phyloP scores from a whole-genome alignment of 2,797 vertebrate genomes.

The Poeciliopsis infans region DNA sequence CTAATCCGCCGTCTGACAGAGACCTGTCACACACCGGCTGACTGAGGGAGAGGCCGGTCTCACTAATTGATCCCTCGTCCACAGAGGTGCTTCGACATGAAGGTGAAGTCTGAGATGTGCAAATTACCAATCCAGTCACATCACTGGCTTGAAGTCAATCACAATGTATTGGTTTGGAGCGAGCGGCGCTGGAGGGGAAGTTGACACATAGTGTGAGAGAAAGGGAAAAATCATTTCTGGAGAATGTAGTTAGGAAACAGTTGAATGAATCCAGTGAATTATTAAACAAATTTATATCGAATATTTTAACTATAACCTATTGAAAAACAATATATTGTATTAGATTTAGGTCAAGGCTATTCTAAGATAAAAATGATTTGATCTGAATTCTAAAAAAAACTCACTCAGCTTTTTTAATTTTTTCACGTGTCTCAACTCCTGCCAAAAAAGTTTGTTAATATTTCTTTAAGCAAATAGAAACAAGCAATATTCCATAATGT shows the following conservation, averaged over 20 bases:
- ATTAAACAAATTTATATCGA: neutral
- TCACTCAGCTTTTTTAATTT: no score
- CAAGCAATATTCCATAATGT: neutral
- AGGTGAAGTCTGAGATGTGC: conserved; percentile 40
- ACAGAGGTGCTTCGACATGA: conserved; percentile 50
- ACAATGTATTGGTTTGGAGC: conserved; percentile 27
- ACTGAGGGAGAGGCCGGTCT: conserved; percentile 66
- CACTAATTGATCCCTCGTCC: conserved; percentile 74
- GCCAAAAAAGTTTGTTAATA: neutral
- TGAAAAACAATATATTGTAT: neutral
- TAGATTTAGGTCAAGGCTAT: neutral
- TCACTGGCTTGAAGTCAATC: conserved; percentile 50
- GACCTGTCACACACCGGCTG: conserved; percentile 70
- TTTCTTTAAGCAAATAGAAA: neutral
- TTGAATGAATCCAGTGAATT: conserved; percentile 8
- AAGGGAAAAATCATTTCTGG: conserved; percentile 33
- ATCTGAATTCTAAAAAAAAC: neutral
- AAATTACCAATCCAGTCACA: conserved; percentile 63
- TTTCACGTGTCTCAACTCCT: no score
- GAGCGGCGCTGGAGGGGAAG: conserved; percentile 20
- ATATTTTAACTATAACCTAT: neutral
- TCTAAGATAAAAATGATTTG: neutral
- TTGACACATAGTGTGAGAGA: conserved; percentile 54
- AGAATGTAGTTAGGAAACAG: neutral
- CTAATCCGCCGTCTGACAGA: conserved; percentile 67